Conservation (phyloP, 2,797 vertebrate genomes). For the Taenioides sp. region DNA sequence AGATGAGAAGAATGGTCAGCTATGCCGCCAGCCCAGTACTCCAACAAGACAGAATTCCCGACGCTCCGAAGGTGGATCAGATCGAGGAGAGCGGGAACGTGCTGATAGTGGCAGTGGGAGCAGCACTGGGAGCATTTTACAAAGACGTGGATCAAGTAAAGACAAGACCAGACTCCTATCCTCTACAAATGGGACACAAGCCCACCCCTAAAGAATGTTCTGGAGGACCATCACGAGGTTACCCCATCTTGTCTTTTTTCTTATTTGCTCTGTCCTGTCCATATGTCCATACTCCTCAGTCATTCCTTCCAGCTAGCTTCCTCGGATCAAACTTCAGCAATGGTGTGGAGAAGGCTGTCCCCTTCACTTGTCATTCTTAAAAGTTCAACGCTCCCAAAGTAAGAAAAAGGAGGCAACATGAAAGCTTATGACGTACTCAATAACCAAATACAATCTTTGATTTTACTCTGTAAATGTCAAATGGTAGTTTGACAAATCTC, state of each 20-base stretch:
- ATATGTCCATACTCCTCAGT: conserved; percentile 33
- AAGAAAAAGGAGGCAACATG: conserved; percentile 20
- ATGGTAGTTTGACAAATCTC: conserved; percentile 7
- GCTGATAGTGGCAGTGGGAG: conserved; percentile 38
- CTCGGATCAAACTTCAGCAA: conserved; percentile 41
- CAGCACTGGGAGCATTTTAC: conserved; percentile 61
- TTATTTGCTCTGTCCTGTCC: conserved; percentile 46
- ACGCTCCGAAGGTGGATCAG: conserved; percentile 83
- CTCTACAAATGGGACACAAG: conserved; percentile 87
- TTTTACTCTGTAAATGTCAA: conserved; percentile 27
- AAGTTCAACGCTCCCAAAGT: conserved; percentile 16
- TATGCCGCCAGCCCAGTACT: conserved; percentile 79
- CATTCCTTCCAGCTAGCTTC: conserved; percentile 47
- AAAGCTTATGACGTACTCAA: conserved; percentile 53
- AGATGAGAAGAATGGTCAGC: conserved; percentile 91
- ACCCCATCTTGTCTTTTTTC: conserved; percentile 32
- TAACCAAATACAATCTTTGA: conserved; percentile 20
- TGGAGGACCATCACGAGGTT: conserved; percentile 37
- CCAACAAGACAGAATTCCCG: conserved; percentile 84
- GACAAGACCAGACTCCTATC: conserved; percentile 89
- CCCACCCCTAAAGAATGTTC: conserved; percentile 78
- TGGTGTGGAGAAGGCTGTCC: conserved; percentile 33
- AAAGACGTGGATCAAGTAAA: conserved; percentile 83
- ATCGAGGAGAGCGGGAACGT: conserved; percentile 66
- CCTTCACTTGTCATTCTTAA: conserved; percentile 26